A percentile compares a stretch with the other conserved stretches of the same genome.
Evolutionary conservation across 1,140 invertebrate genomes (phyloP).

Genomic region (Tribolium madens): DNA sequence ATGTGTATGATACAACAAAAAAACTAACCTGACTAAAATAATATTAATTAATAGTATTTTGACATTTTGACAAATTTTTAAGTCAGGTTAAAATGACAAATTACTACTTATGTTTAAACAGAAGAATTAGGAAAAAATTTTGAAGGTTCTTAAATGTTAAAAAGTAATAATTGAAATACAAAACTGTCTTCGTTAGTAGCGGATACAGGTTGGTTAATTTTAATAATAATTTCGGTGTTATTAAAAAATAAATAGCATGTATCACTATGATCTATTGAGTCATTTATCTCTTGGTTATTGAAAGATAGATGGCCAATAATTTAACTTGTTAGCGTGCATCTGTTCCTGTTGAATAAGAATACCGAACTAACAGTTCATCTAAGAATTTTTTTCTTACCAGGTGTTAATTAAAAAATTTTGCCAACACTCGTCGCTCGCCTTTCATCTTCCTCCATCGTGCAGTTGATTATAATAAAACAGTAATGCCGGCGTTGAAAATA

Average conservation of each 20-base stretch:
- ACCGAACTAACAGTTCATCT: neutral
- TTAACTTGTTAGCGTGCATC: slow-evolving; percentile 6
- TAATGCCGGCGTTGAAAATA: slow-evolving; percentile 36
- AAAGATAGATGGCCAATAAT: slow-evolving; percentile 28
- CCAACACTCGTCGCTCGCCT: neutral
- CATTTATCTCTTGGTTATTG: slow-evolving; percentile 16
- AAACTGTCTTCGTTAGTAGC: no score
- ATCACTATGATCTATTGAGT: slow-evolving; percentile 24
- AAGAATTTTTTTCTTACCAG: neutral
- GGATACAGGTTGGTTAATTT: no score
- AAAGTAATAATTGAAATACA: no score
- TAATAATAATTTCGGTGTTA: no score
- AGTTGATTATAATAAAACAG: slow-evolving; percentile 19
- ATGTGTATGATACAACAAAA: no score
- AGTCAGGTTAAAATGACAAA: no score
- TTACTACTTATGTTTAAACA: no score
- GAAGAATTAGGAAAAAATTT: no score
- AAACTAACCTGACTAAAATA: no score
- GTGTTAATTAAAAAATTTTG: neutral
- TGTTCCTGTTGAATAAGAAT: neutral
- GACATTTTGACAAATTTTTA: no score
- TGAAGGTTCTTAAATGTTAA: no score
- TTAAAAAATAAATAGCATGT: slow-evolving; percentile 4
- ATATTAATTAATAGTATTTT: no score
- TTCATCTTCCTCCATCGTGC: slow-evolving; percentile 3